Evolutionary conservation across 2,888 invertebrate genomes (phyloP), one percentile per base, ranked within the genome.

Genomic region (Baccha elongata): DNA sequence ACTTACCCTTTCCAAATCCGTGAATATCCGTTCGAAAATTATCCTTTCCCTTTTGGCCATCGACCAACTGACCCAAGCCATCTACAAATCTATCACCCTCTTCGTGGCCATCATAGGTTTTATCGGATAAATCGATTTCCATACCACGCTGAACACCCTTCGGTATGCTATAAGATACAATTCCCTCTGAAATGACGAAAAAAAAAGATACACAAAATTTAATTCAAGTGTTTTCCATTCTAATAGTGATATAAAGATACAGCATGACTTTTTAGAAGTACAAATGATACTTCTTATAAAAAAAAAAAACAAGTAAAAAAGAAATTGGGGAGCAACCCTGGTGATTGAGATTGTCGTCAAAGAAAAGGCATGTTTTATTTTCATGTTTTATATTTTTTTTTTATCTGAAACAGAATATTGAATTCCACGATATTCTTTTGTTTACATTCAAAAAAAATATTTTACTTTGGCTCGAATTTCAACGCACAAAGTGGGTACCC

Each of bases 61-160:
- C 96, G 58, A 94, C 93, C 87, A 97, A 92, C 90, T 96, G 96
- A 67, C 97, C 96, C 69, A 96, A 91, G 13, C 96, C 96, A 62
- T 94, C 93, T 81, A 92, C 92, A 86, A 94, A 92, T 85, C 92
- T 92, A 86, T 93, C 93, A 74, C 91, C 92, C 87, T 93, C 93
- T 86, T 94, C 93, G 73, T 91, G 91, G 48, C 96, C 96, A 89
- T 97, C 96, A 91, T 96, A 96, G 21, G 94, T 95, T 86, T 93
- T 92, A 91, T 97, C 96, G 74, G 94, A 93, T 68, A 96, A 92
- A 90, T 96, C 95, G 86, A 96, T 92, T 88, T 95, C 95, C 79
- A 94, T 92, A 67, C 94, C 93, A 88, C 94, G 93, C 81, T 93
- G 92, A 60, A 93, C 92, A 87, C 95, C 95, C 90, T 95, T 94